Evolutionary conservation across 1,140 invertebrate species (phyloP).

Genomic region (Trichomalopsis sarcophagae): DNA sequence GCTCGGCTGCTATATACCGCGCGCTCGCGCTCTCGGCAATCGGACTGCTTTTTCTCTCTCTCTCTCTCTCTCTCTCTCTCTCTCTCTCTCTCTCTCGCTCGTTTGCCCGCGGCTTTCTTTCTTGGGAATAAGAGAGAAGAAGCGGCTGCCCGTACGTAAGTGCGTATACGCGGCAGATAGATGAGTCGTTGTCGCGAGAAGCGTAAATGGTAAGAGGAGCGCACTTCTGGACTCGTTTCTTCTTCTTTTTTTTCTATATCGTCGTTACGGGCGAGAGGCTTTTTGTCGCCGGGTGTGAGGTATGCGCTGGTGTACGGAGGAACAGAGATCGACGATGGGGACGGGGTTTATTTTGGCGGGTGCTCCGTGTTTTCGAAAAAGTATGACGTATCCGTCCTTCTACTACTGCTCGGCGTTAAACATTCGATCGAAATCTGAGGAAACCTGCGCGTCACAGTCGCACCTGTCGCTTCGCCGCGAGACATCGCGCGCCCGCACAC

Average conservation of each 20-base stretch:
- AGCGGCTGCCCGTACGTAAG: not conserved
- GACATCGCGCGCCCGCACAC: too few species aligned
- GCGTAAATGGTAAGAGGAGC: conserved; percentile 29
- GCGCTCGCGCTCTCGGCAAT: conserved; percentile 21
- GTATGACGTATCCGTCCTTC: too few species aligned
- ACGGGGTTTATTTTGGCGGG: too few species aligned
- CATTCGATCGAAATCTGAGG: too few species aligned
- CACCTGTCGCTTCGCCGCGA: too few species aligned
- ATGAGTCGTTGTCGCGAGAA: conserved; percentile 1
- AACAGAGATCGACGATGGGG: too few species aligned
- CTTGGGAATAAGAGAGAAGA: conserved; percentile 30
- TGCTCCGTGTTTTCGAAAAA: too few species aligned
- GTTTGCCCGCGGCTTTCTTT: conserved; percentile 38
- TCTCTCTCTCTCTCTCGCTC: conserved; percentile 29
- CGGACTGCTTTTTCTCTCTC: conserved; percentile 40
- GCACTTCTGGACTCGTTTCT: conserved; percentile 20
- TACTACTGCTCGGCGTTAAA: too few species aligned
- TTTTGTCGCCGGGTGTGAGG: not conserved
- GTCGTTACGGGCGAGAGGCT: not conserved
- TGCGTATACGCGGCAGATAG: not conserved
- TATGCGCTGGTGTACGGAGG: too few species aligned
- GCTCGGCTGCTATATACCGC: not conserved
- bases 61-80: not conserved
- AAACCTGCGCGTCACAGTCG: too few species aligned
- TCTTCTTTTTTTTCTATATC: not conserved